Conservation (phyloP, 92 coral and sea anemone species). For the Epizoanthus rinbou region DNA sequence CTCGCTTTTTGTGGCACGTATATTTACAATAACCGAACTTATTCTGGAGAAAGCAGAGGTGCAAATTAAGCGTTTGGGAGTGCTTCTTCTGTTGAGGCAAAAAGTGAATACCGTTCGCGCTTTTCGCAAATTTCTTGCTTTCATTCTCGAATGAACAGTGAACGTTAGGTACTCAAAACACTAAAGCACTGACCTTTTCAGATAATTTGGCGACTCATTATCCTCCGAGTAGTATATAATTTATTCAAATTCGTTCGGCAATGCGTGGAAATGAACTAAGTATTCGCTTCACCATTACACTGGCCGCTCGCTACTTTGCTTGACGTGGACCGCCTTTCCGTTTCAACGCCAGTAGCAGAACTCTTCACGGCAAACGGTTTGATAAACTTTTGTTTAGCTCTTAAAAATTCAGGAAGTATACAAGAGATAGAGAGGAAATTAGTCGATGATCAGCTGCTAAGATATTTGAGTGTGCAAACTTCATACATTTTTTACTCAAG, state of each 20-base stretch:
- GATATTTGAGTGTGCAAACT: conserved; percentile 46
- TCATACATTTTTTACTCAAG: not conserved
- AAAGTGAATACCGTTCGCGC: not conserved
- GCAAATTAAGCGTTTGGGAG: conserved; percentile 23
- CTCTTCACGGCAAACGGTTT: too few species aligned
- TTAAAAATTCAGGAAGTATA: not conserved
- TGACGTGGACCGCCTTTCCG: too few species aligned
- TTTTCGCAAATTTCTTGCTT: not conserved
- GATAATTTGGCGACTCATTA: too few species aligned
- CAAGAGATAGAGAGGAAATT: not conserved
- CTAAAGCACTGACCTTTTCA: not conserved
- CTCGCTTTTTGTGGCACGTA: conserved; percentile 14
- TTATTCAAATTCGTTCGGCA: too few species aligned
- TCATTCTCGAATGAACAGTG: not conserved
- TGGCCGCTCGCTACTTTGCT: too few species aligned
- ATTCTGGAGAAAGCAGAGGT: conserved; percentile 32
- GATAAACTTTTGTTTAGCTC: not conserved
- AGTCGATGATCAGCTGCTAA: not conserved
- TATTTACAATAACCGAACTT: not conserved
- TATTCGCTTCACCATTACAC: too few species aligned
- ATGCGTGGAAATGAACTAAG: too few species aligned
- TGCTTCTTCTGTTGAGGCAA: not conserved
- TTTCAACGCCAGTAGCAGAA: too few species aligned
- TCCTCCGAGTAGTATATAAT: too few species aligned
- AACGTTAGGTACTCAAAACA: not conserved